Percentiles rank a stretch among this genome's conserved stretches.
phyloP scores from a whole-genome alignment of 2,113 vertebrate species.

The Psittacara wagleri region DNA sequence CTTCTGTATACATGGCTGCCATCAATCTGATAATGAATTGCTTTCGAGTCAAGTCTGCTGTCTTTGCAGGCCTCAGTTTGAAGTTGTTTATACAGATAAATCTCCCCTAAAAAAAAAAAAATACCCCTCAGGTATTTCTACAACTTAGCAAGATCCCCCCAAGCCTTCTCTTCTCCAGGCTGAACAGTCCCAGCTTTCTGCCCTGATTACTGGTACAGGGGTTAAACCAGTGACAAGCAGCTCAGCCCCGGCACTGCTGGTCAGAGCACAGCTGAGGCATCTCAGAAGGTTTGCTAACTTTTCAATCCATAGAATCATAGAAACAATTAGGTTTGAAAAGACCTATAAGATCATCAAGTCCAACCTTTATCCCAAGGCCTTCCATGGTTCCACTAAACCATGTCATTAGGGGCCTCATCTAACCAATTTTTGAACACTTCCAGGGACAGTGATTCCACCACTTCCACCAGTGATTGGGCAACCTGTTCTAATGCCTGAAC shows the following conservation, averaged over 20 bases:
- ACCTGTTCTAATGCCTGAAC: neutral
- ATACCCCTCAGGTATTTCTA: neutral
- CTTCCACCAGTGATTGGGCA: neutral
- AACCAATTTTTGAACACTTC: neutral
- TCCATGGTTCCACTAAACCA: neutral
- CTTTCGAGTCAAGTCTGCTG: neutral
- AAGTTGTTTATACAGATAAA: neutral
- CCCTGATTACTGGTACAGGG: rapidly evolving
- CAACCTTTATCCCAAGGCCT: neutral
- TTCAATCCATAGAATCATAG: neutral
- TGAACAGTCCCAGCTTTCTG: neutral
- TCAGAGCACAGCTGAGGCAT: rapidly evolving
- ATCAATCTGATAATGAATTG: neutral
- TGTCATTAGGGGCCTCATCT: neutral
- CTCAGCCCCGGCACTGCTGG: rapidly evolving
- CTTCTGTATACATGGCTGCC: neutral
- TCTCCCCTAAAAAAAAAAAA: neutral
- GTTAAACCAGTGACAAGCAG: neutral
- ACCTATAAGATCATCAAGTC: neutral
- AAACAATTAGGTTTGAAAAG: neutral
- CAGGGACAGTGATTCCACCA: neutral
- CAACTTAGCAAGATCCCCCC: neutral
- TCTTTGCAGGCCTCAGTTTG: neutral
- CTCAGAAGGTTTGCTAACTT: neutral
- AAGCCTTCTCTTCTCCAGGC: neutral